phyloP scores from a whole-genome alignment of 2,888 invertebrate genomes.

The Chrysolina haemoptera region DNA sequence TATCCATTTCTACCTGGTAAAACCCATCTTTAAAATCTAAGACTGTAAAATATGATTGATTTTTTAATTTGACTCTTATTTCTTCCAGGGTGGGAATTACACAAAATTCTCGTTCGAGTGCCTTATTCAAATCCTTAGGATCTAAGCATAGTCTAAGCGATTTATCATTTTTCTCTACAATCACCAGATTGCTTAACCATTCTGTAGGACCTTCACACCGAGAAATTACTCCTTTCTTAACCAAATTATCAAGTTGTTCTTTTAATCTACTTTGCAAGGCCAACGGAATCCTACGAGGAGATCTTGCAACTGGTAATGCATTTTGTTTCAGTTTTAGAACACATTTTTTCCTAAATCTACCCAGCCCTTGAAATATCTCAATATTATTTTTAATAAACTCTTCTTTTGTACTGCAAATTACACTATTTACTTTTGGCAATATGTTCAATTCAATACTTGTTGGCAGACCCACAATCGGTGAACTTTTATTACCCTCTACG shows the following conservation, averaged over 20 bases:
- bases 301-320: background rate
- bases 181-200: constrained; percentile 42
- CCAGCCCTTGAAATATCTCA: background rate
- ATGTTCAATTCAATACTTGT: background rate
- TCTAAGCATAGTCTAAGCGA: constrained; percentile 42
- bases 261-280: constrained; percentile 20
- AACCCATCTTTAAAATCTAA: constrained; percentile 41
- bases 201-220: constrained; percentile 35
- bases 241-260: constrained; percentile 35
- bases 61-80: constrained; percentile 11
- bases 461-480: background rate
- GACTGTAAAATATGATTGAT: background rate
- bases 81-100: constrained; percentile 28
- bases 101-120: constrained; percentile 41
- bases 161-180: constrained; percentile 39
- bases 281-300: constrained; percentile 30
- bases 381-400: background rate
- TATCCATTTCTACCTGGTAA: constrained; percentile 41
- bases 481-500: background rate
- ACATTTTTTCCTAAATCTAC: constrained; percentile 8
- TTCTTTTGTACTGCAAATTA: background rate
- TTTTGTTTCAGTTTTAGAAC: background rate
- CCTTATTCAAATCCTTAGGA: constrained; percentile 36
- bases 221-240: constrained; percentile 34
- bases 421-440: background rate